Conservation (phyloP, 2,113 vertebrate genomes). For the Saimiri boliviensis region DNA sequence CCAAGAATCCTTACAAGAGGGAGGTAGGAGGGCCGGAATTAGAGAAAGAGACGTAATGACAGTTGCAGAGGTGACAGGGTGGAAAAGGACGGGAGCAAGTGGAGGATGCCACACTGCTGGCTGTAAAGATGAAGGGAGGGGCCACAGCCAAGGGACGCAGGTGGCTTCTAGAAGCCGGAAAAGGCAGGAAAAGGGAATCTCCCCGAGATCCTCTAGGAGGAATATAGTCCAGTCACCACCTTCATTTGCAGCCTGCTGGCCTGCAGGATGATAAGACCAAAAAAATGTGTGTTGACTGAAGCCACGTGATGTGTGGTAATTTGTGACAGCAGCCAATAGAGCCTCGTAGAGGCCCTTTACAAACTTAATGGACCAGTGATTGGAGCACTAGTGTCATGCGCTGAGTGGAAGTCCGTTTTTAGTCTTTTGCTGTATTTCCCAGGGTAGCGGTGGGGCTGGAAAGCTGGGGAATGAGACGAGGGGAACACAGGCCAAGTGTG, state of each 20-base stretch:
- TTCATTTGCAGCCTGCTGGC: neutral
- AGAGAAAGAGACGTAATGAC: neutral
- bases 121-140: neutral
- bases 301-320: neutral
- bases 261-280: neutral
- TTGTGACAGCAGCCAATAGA: neutral
- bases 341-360: neutral
- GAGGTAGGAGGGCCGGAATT: neutral
- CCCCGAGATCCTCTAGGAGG: neutral
- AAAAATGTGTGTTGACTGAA: neutral
- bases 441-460: neutral
- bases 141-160: no score
- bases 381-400: neutral
- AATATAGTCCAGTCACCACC: neutral
- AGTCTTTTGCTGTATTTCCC: neutral
- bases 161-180: neutral
- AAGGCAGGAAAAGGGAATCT: neutral
- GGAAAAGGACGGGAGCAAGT: neutral
- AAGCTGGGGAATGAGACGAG: neutral
- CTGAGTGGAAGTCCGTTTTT: neutral
- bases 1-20: neutral
- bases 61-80: neutral
- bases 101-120: rapidly evolving
- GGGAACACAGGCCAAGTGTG: neutral
- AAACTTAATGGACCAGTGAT: neutral